A percentile compares a stretch with the other conserved stretches of the same genome.
phyloP scores from a whole-genome alignment of 2,888 invertebrate species.

The Ichneumoninae sp. region DNA sequence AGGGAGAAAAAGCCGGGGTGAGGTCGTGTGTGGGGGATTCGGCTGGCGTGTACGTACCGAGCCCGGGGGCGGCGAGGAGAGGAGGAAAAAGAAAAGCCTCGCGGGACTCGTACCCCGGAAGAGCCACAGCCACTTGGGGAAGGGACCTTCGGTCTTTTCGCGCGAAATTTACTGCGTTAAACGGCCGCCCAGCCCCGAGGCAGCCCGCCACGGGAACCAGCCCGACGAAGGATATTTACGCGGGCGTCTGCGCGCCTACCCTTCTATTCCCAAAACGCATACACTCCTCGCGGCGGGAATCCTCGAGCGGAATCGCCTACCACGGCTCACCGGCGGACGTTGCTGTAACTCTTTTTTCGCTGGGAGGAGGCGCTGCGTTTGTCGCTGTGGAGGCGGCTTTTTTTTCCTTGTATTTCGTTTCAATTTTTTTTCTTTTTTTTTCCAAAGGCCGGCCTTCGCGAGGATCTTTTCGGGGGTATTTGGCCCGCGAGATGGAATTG shows the following conservation, averaged over 20 bases:
- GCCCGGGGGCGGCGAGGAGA: not conserved
- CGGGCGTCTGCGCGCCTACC: conserved; percentile 29
- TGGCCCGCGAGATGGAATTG: not conserved
- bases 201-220: conserved; percentile 29
- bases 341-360: conserved; percentile 42
- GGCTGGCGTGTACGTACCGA: conserved; percentile 13
- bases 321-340: not conserved
- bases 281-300: conserved; percentile 31
- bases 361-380: conserved; percentile 16
- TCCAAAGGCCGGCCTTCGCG: not conserved
- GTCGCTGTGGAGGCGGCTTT: conserved; percentile 21
- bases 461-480: not conserved
- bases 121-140: conserved; percentile 78
- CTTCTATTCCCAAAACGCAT: conserved; percentile 51
- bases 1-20: conserved; percentile 17
- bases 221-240: conserved; percentile 49
- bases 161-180: conserved; percentile 75
- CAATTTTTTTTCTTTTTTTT: not conserved
- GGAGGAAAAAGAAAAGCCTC: conserved; percentile 73
- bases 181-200: conserved; percentile 70
- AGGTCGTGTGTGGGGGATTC: conserved; percentile 11
- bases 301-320: conserved; percentile 23
- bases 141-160: conserved; percentile 71
- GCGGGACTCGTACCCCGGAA: conserved; percentile 78
- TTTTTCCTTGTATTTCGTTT: conserved; percentile 5